Evolutionary conservation across 2,113 vertebrate species (phyloP), one percentile per base, ranked within the genome.

Genomic region (Nasalis larvatus): DNA sequence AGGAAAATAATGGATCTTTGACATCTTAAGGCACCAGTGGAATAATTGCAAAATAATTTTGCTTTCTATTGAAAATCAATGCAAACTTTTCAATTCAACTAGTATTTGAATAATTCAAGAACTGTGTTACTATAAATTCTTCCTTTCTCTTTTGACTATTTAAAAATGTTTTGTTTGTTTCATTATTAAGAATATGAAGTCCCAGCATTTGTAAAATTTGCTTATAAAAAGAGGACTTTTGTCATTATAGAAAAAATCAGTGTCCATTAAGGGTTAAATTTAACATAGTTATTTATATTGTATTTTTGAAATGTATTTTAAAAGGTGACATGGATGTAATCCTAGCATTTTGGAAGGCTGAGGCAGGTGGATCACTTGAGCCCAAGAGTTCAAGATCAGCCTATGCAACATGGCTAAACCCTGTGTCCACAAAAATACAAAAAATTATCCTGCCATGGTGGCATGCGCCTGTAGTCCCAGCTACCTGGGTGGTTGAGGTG

Each of bases 41-140:
- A 91, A 18, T 73, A 77, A 80, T 80, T 91, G 23, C 14, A 84
- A 85, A 84, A 78, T 69, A 80, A 83, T 58, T 96, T 90, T 84
- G 23, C 12, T 95, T 94, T n/a, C 23, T 54, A 69, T 92, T 73
- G 83, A 63, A 71, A 87, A 54, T 91, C 30, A 93, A 35, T 52
- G 27, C 71, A 91, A 88, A 87, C 3, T 81, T 96, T 76, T 4
- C 13, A 69, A 52, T 47, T 27, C 52, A 89, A 63, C 35, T 32
- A 69, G 5, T 32, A 71, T 69, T 90, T 89, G n/a, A 82, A 74
- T 80, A 87, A 90, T 85, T 84, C 21, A 58, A 91, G 25, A 56
- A 78, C 20, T 80, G 27, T 63, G 35, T 91, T 93, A 14, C 66
- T 47, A 84, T n/a, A 95, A 71, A 86, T 11, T 3, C 12, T 37